phyloP scores from a whole-genome alignment of 2,113 vertebrate genomes.

The Daphoenositta chrysoptera region DNA sequence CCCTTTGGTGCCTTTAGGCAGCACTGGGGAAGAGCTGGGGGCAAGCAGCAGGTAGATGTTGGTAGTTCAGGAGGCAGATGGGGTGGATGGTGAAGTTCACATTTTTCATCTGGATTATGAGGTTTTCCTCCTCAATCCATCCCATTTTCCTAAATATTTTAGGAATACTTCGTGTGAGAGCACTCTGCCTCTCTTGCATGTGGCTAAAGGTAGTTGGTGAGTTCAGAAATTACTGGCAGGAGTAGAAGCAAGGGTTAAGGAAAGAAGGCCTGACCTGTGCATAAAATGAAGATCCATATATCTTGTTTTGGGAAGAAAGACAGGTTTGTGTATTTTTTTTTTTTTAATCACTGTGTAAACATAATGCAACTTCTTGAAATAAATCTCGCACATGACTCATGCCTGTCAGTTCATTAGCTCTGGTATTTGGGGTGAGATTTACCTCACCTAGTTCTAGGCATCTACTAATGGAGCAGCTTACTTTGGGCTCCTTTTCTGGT shows the following conservation, averaged over 20 bases:
- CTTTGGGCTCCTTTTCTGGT: neutral
- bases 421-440: slow-evolving; percentile 35
- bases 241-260: neutral
- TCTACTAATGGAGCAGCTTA: neutral
- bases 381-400: neutral
- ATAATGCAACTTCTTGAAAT: neutral
- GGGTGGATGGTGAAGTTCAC: neutral
- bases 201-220: neutral
- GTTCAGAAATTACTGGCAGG: neutral
- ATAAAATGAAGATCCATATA: neutral
- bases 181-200: neutral
- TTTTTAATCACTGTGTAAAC: neutral
- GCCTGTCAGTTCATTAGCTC: neutral
- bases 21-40: accelerated
- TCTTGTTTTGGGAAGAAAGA: neutral
- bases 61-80: neutral
- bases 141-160: neutral
- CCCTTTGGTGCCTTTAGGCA: neutral
- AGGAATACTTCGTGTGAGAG: neutral
- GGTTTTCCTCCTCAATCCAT: neutral
- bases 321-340: neutral
- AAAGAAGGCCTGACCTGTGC: neutral
- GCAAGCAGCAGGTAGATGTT: neutral
- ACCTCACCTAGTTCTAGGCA: neutral
- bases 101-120: neutral